phyloP scores from a whole-genome alignment of 2,113 vertebrate species.

The Rhinoderma darwinii region DNA sequence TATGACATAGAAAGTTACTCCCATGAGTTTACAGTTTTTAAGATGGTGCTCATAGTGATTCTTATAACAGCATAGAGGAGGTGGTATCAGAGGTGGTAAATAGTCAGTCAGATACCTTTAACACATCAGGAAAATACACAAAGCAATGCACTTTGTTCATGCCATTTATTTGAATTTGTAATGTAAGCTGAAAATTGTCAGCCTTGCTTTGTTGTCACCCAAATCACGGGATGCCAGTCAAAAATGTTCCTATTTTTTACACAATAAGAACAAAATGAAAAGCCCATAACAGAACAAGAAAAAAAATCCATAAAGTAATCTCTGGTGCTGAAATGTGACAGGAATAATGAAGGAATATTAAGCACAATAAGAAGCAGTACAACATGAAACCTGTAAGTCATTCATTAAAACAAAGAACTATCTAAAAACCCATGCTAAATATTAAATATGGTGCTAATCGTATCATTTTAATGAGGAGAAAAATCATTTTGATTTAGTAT shows the following conservation, averaged over 20 bases:
- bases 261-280: neutral
- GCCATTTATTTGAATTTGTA: neutral
- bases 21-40: no score
- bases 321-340: slow-evolving; percentile 24
- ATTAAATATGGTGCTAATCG: neutral
- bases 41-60: no score
- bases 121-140: neutral
- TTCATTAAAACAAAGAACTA: neutral
- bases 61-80: no score
- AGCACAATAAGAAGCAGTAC: neutral
- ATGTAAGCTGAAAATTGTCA: neutral
- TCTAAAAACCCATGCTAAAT: neutral
- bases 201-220: neutral
- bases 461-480: neutral
- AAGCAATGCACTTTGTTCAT: neutral
- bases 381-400: neutral
- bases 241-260: neutral
- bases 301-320: slow-evolving; percentile 48
- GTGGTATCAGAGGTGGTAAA: neutral
- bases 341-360: slow-evolving; percentile 28
- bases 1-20: no score
- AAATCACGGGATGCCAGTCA: neutral
- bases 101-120: neutral
- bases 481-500: neutral
- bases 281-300: neutral